Evolutionary conservation across 2,113 vertebrate genomes (phyloP), one percentile per base, ranked within the genome.

Genomic region (Scartelaos histophorus): DNA sequence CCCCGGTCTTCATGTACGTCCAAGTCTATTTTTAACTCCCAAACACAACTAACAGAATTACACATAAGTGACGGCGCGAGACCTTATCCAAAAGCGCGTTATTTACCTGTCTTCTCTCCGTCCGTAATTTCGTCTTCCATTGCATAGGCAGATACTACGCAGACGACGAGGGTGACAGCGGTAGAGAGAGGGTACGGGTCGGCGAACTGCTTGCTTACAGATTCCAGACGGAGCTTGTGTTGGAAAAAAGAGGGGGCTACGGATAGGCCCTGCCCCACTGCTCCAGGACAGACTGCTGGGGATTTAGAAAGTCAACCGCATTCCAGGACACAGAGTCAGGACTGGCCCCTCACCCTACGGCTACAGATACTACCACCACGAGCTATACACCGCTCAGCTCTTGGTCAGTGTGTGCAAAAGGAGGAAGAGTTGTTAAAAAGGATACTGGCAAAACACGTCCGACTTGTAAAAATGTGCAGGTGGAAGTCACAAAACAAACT

Each of bases 271-370:
- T 79, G 87, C 88, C 87, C 87, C 83, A 7, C 75, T 29, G 84
- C 82, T 87, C 85, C 86, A 83, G 87, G 84, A 90, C 83, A 87
- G 84, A 90, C 87, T 85, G 80, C 65, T 82, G 70, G 90, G 87
- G 88, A 88, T 92, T 92, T 88, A 84, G 87, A 91, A 85, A 91
- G 89, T 87, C 82, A 91, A 87, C 87, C 79, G 85, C 89, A 91
- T 91, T 89, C 88, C 89, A 85, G 86, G 84, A 71, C 83, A 83
- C 67, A 79, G 81, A 75, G 80, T 54, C 49, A 86, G 76, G 67
- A 78, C 56, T 25, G 21, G 88, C 79, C 82, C 84, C 78, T 77
- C 68, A 56, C 79, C 82, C 90, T 79, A 51, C 4, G 78, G 81
- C 82, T 76, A 71, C 67, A 69, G 76, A 58, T 58, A 58, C 13